Evolutionary conservation across 1,140 invertebrate genomes (phyloP).

Genomic region (Drosophila bipectinata): DNA sequence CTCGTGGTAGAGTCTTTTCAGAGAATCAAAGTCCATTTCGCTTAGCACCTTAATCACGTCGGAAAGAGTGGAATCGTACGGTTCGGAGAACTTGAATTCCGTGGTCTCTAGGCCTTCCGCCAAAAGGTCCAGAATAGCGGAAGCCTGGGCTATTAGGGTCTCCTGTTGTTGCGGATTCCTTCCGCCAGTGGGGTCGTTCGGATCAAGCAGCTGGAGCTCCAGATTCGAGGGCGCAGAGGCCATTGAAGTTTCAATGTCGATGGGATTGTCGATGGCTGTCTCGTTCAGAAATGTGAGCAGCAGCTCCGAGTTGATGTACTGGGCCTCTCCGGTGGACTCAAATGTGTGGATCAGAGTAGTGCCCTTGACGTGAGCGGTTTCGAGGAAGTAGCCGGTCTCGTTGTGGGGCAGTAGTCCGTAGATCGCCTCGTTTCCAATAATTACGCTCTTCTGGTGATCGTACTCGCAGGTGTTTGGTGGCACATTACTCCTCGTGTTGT

Average conservation of each 20-base stretch:
- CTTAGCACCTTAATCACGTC: constrained; percentile 85
- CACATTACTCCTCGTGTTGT: constrained; percentile 77
- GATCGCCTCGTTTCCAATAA: constrained; percentile 80
- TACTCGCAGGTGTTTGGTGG: constrained; percentile 79
- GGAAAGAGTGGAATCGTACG: constrained; percentile 84
- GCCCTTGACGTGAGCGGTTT: constrained; percentile 78
- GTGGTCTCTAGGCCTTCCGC: constrained; percentile 84
- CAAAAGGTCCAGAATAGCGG: constrained; percentile 71
- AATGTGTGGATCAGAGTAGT: constrained; percentile 81
- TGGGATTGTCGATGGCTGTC: constrained; percentile 71
- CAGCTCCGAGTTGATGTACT: constrained; percentile 79
- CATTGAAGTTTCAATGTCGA: constrained; percentile 76
- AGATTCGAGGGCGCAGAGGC: constrained; percentile 54
- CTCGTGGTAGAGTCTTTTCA: constrained; percentile 85
- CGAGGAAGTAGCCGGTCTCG: constrained; percentile 78
- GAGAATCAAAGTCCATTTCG: constrained; percentile 85
- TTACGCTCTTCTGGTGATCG: constrained; percentile 82
- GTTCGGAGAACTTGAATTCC: constrained; percentile 83
- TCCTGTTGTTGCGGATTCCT: constrained; percentile 71
- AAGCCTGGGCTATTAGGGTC: constrained; percentile 65
- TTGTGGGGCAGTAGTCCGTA: constrained; percentile 76
- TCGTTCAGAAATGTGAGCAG: constrained; percentile 75
- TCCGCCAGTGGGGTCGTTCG: constrained; percentile 77
- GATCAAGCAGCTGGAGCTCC: constrained; percentile 59
- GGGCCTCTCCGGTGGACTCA: constrained; percentile 81